Evolutionary conservation across 2,888 invertebrate genomes (phyloP).

Genomic region (Geotrupes spiniger): DNA sequence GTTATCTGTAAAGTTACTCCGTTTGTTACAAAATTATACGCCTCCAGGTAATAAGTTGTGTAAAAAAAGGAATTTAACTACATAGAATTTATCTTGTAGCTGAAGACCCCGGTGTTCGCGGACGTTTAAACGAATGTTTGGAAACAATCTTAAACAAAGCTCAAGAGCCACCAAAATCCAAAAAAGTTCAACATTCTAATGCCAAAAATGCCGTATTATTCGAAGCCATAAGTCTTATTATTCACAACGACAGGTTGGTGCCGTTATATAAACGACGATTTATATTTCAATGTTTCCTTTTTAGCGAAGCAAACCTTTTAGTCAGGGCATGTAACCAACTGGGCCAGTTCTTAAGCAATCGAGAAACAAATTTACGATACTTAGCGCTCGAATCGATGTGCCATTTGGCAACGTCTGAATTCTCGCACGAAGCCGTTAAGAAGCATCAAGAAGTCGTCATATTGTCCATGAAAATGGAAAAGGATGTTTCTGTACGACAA

Average conservation of each 20-base stretch:
- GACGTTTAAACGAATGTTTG: slow-evolving; percentile 93
- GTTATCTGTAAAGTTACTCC: slow-evolving; percentile 95
- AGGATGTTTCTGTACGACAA: slow-evolving; percentile 96
- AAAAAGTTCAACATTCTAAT: slow-evolving; percentile 99
- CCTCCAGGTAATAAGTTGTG: slow-evolving; percentile 68
- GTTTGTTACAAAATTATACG: slow-evolving; percentile 96
- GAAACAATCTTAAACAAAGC: slow-evolving; percentile 98
- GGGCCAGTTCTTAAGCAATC: slow-evolving; percentile 94
- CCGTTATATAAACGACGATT: no score
- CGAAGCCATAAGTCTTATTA: slow-evolving; percentile 99
- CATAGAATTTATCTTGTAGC: slow-evolving; percentile 32
- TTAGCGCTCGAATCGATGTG: slow-evolving; percentile 99
- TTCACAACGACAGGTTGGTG: slow-evolving; percentile 85
- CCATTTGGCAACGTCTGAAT: slow-evolving; percentile 97
- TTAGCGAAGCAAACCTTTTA: slow-evolving; percentile 89
- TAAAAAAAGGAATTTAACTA: background rate
- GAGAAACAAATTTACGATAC: slow-evolving; percentile 97
- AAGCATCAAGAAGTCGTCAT: slow-evolving; percentile 99
- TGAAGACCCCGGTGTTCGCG: slow-evolving; percentile 95
- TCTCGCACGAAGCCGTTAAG: slow-evolving; percentile 99
- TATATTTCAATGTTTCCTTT: no score
- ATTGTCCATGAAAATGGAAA: slow-evolving; percentile 98
- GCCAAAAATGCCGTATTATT: slow-evolving; percentile 99
- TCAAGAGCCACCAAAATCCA: slow-evolving; percentile 98
- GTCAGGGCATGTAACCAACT: slow-evolving; percentile 98